These are phyloP conservation scores for Caenorhabditis uteleia DNA, from an alignment of 2,888 invertebrate genomes.

Conservation along the genomic window DNA sequence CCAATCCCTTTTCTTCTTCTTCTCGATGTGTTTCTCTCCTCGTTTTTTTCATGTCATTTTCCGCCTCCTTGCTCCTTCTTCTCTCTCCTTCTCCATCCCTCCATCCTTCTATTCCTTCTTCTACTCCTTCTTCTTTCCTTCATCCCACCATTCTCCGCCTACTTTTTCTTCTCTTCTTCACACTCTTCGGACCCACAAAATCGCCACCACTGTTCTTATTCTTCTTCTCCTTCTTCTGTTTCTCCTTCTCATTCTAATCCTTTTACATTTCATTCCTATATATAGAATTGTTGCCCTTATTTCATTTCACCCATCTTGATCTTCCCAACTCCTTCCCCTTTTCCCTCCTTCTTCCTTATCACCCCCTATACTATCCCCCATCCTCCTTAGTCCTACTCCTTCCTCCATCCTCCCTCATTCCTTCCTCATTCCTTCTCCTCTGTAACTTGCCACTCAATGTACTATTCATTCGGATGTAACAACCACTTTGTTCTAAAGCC, in stretches of 20 bases:
- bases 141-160: conserved; percentile 9
- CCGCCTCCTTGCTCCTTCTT: too few species aligned
- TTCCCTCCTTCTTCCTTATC: neutral
- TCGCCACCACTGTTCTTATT: conserved; percentile 3
- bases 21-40: too few species aligned
- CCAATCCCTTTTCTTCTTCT: too few species aligned
- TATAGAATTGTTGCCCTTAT: conserved; percentile 14
- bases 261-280: conserved; percentile 4
- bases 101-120: conserved; percentile 15
- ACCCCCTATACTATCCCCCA: conserved; percentile 4
- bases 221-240: conserved; percentile 9
- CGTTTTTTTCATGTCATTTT: too few species aligned
- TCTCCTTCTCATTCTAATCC: conserved; percentile 3
- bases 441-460: too few species aligned
- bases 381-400: conserved; percentile 2
- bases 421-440: neutral
- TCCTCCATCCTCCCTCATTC: neutral
- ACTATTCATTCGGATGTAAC: too few species aligned
- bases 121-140: conserved; percentile 7
- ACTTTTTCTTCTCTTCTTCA: conserved; percentile 16
- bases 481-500: too few species aligned
- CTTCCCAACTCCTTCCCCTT: neutral
- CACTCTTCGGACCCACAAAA: conserved; percentile 11
- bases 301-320: conserved; percentile 2
- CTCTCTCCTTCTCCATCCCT: too few species aligned